Percentiles rank a stretch among this genome's conserved stretches.
Conservation (phyloP, 2,113 vertebrate genomes). For the Gymnorhina tibicen region DNA sequence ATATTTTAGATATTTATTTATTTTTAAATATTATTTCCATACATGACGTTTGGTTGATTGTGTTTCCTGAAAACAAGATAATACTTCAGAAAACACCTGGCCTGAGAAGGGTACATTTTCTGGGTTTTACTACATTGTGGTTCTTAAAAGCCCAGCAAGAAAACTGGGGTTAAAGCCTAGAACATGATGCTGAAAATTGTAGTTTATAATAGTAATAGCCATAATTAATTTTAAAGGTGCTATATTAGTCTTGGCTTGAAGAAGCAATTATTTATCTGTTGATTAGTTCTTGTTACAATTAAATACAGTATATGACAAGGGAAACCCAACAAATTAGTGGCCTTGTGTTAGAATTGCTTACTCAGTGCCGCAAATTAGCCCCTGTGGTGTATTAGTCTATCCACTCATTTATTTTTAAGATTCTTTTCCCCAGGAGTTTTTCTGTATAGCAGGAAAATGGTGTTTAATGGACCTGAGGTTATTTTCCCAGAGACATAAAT, state of each 20-base stretch:
- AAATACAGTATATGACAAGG: background rate
- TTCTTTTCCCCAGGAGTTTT: background rate
- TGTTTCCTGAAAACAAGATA: background rate
- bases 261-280: background rate
- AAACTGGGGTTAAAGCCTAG: background rate
- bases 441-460: background rate
- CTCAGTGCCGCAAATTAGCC: background rate
- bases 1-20: background rate
- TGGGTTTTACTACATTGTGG: background rate
- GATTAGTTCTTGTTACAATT: background rate
- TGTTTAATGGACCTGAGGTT: slow-evolving; percentile 10
- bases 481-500: background rate
- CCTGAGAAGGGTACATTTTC: background rate
- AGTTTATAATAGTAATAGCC: background rate
- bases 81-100: background rate
- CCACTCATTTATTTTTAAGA: slow-evolving; percentile 17
- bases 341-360: background rate
- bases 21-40: background rate
- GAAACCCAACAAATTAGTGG: background rate
- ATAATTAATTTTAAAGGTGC: background rate
- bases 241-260: background rate
- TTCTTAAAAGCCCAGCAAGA: background rate
- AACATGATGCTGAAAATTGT: background rate
- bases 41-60: background rate
- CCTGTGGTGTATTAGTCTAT: background rate